phyloP scores from a whole-genome alignment of 2,888 invertebrate species.

The Platypus cylindrus region DNA sequence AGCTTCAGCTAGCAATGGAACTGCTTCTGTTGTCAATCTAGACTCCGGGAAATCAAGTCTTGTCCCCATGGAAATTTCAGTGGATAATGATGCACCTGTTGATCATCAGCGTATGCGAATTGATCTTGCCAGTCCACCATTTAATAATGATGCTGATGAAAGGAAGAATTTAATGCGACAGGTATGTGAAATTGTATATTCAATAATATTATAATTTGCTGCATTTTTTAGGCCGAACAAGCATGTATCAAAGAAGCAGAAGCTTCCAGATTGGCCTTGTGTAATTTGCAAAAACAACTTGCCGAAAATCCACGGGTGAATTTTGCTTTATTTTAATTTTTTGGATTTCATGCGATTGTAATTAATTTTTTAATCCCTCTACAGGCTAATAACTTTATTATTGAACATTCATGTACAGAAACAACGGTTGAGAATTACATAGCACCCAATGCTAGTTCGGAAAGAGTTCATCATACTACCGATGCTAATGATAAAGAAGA shows the following conservation, averaged over 20 bases:
- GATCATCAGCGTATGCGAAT: no score
- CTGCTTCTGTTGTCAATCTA: no score
- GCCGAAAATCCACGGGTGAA: slow-evolving; percentile 28
- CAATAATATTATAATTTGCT: no score
- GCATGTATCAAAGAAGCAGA: slow-evolving; percentile 35
- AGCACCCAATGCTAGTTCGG: slow-evolving; percentile 24
- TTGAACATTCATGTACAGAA: slow-evolving; percentile 32
- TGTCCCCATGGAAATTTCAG: no score
- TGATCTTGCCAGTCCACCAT: no score
- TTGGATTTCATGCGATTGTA: no score
- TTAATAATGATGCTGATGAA: no score
- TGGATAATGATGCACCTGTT: no score
- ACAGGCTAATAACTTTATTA: slow-evolving; percentile 29
- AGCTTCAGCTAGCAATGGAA: no score
- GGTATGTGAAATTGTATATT: no score
- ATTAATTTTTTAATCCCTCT: background rate
- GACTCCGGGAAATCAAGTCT: no score
- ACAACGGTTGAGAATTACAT: slow-evolving; percentile 34
- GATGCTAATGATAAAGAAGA: slow-evolving; percentile 8
- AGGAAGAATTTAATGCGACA: slow-evolving; percentile 11
- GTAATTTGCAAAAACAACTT: slow-evolving; percentile 35
- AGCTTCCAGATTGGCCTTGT: slow-evolving; percentile 34
- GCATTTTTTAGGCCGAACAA: slow-evolving; percentile 30
- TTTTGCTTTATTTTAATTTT: no score
- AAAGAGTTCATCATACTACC: background rate